phyloP scores from a whole-genome alignment of 1,140 invertebrate genomes.

The Drepana arcuata region DNA sequence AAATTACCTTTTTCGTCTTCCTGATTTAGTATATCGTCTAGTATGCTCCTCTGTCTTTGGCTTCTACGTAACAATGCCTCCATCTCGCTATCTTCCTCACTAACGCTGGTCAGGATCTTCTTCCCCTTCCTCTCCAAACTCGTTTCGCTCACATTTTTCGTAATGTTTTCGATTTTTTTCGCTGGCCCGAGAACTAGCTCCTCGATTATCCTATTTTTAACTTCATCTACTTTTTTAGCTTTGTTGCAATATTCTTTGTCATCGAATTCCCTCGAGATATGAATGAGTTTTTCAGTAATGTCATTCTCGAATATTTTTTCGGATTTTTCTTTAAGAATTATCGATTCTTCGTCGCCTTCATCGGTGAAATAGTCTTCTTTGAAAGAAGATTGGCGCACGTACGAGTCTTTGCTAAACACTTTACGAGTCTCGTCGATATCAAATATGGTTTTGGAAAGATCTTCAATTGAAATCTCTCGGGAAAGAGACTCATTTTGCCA shows the following conservation, averaged over 20 bases:
- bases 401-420: conserved; percentile 66
- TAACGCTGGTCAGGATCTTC: conserved; percentile 41
- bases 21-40: conserved; percentile 79
- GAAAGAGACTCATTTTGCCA: conserved; percentile 72
- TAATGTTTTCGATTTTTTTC: conserved; percentile 41
- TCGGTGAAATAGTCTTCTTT: conserved; percentile 63
- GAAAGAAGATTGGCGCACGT: conserved; percentile 59
- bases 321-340: conserved; percentile 55
- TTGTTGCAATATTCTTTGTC: conserved; percentile 40
- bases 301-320: conserved; percentile 69
- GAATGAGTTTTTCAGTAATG: conserved; percentile 70
- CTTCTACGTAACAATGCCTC: conserved; percentile 77
- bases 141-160: conserved; percentile 52
- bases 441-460: conserved; percentile 64
- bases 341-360: conserved; percentile 55
- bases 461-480: conserved; percentile 73
- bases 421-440: conserved; percentile 63
- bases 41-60: conserved; percentile 77
- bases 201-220: conserved; percentile 54
- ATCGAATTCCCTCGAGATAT: conserved; percentile 57
- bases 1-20: conserved; percentile 72
- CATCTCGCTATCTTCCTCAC: conserved; percentile 74
- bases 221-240: conserved; percentile 45
- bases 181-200: conserved; percentile 47
- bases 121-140: conserved; percentile 50